Base-by-base conservation (phyloP, 1,140 invertebrate species). In the Scylla paramamosain region DNA sequence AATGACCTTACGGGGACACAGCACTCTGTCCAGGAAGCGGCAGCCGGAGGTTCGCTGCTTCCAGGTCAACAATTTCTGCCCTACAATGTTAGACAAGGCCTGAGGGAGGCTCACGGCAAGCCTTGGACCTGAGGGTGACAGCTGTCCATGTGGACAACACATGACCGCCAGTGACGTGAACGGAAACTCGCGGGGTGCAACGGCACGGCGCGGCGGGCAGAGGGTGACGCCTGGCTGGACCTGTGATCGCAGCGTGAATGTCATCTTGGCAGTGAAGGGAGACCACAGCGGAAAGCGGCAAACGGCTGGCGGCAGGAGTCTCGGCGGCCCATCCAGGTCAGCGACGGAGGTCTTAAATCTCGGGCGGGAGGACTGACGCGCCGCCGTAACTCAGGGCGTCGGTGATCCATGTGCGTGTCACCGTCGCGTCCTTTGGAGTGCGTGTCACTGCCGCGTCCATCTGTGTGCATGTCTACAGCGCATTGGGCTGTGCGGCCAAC, bases 331-430 rank as follows among this genome's bases (percentile, higher is more conserved):
- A 77, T 77, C 67, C 67, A 77, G 67, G 67, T 77, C 67, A 77
- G 67, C 67, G 67, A 77, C 67, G 67, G n/a, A n/a, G 67, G 67
- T n/a, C 67, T 39, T 91, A 91, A 91, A 91, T 91, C 90, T 91
- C 52, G 28, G 31, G 29, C 59, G 25, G 52, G 8, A 77, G 25
- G 52, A 39, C 28, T 77, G 90, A 91, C n/a, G 90, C 39, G 90
- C 52, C 59, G 59, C 48, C 90, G 90, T 91, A 91, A 91, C 90
- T 91, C 59, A 91, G 14, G 7, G 4, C 59, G 52, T 20, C 90
- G 59, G 90, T 77, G 90, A 77, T 91, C 90, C 52, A 91, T 32
- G 52, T 91, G 48, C 90, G 59, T 91, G 90, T 91, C 90, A 31
- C 90, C 48, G 90, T 91, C 90, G 29, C 90, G 90, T 91, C 90